Base-by-base conservation (phyloP, 2,113 vertebrate genomes). In the Oceanodroma tethys region DNA sequence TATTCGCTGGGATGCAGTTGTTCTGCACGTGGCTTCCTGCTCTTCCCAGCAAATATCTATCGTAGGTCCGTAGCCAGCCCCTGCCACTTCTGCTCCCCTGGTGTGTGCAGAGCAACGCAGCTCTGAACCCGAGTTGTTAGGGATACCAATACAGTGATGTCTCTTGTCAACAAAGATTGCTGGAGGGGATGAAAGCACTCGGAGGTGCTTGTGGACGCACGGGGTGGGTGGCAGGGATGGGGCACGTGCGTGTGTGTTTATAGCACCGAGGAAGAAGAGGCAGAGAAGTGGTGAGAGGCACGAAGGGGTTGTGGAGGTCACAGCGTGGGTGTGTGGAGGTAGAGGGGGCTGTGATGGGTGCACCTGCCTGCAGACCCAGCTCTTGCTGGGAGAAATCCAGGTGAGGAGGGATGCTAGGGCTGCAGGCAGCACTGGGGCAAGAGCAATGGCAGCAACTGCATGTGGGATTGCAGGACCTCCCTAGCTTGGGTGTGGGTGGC, bases 291-390 rank as follows among this genome's bases (percentile, higher is more conserved):
- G 2, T 47, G 65, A 67, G 65, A 78, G 25, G 47, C 11, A 1
- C 2, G 1, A 70, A 56, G 4, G 4, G 23, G 4, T 9, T 55
- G 60, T 1, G 2, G 43, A 68, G 55, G 14, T 70, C 73, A 14
- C 0, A 3, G 68, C 1, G 1, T 65, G 53, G 13, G 30, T 13
- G 2, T 18, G 58, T 2, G 0, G 45, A 65, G 43, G 9, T 29
- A 26, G 34, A 67, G 30, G 8, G 13, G 40, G 16, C 58, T 76
- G 34, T n/a, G 45, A 3, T 80, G 53, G 25, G 16, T 62, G 19
- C 10, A 58, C 6, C 26, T 87, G 30, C 43, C 36, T 40, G 32
- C 34, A 25, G 38, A 43, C 15, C 10, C 53, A 38, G 50, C 29
- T 55, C 19, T 58, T 47, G 29, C 55, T 89, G 47, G 40, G 25